A percentile compares a stretch with the other conserved stretches of the same genome.
Conservation (phyloP, 2,797 vertebrate species). For the Petrocephalus schoutedeni region DNA sequence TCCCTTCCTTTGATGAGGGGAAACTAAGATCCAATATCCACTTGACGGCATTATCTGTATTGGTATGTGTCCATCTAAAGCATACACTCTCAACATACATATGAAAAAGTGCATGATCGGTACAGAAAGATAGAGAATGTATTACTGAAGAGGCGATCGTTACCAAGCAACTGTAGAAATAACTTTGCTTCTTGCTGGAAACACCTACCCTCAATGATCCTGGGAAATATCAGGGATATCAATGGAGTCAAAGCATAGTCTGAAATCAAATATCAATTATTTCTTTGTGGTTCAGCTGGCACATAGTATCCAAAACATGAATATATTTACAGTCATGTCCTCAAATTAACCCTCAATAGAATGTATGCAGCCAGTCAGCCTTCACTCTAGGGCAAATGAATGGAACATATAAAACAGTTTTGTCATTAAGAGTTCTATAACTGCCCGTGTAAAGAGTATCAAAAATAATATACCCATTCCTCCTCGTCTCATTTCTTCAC, state of each 20-base stretch:
- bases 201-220: slow-evolving; percentile 11
- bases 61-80: slow-evolving; percentile 1
- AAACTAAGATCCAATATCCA: slow-evolving; percentile 12
- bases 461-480: neutral
- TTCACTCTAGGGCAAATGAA: neutral
- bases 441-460: neutral
- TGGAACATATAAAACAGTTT: slow-evolving; percentile 2
- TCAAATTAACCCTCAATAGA: slow-evolving; percentile 22
- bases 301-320: slow-evolving; percentile 3
- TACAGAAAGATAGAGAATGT: neutral
- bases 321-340: slow-evolving; percentile 9
- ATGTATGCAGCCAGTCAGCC: slow-evolving; percentile 25
- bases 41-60: slow-evolving; percentile 8
- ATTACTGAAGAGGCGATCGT: slow-evolving; percentile 12
- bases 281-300: neutral
- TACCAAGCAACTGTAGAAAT: slow-evolving; percentile 37
- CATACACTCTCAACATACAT: neutral
- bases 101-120: neutral
- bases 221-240: neutral
- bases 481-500: neutral
- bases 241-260: slow-evolving; percentile 5
- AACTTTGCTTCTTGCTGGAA: slow-evolving; percentile 25
- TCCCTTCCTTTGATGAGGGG: slow-evolving; percentile 11
- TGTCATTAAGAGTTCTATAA: neutral
- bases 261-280: slow-evolving; percentile 17